A percentile compares a stretch with the other conserved stretches of the same genome.
phyloP scores from a whole-genome alignment of 2,797 vertebrate genomes.

The Sebastolobus altivelis region DNA sequence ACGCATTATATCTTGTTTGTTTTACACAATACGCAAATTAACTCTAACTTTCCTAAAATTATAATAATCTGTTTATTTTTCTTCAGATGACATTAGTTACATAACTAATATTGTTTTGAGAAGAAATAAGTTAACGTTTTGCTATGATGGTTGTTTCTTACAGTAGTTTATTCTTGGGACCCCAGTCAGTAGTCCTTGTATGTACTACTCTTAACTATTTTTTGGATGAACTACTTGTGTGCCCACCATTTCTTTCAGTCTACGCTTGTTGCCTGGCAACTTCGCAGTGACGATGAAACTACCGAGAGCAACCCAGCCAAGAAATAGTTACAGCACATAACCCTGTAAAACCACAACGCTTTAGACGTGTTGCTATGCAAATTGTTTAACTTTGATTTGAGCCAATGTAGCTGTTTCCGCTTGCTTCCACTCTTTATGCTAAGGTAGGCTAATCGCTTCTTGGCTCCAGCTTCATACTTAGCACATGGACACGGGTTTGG shows the following conservation, averaged over 20 bases:
- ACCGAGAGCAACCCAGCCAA: neutral
- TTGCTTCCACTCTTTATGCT: neutral
- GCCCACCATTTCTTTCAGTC: neutral
- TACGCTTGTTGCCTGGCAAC: neutral
- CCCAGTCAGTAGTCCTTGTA: too few species aligned
- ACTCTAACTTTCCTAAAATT: too few species aligned
- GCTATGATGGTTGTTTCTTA: too few species aligned
- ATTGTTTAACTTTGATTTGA: neutral
- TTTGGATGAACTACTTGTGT: neutral
- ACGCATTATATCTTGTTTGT: conserved; percentile 2
- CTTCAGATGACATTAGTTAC: too few species aligned
- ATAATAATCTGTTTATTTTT: too few species aligned
- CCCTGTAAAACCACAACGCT: neutral
- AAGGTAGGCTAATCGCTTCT: neutral
- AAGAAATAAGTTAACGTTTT: too few species aligned
- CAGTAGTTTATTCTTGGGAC: too few species aligned
- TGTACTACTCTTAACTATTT: neutral
- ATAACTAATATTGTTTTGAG: too few species aligned
- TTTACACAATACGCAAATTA: too few species aligned
- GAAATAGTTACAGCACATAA: neutral
- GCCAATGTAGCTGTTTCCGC: neutral
- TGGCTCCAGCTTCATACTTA: conserved; percentile 3
- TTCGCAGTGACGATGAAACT: neutral
- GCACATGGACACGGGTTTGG: neutral
- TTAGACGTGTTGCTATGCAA: too few species aligned